phyloP scores from a whole-genome alignment of 2,888 invertebrate species.

The Mechanitis mazaeus region DNA sequence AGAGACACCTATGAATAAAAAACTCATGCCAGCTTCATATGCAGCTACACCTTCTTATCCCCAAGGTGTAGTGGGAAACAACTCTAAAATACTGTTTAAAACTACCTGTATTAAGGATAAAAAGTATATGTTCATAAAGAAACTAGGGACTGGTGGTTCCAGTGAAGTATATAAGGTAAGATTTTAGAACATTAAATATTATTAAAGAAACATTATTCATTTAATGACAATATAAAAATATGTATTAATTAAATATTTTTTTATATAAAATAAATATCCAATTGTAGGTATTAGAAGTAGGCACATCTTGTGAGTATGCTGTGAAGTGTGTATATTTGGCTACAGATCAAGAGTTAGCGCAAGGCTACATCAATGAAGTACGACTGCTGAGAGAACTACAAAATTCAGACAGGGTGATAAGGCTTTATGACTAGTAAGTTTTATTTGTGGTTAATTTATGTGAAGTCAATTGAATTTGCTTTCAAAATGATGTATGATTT shows the following conservation, averaged over 20 bases:
- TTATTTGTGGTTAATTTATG: background rate
- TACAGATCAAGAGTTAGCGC: constrained; percentile 82
- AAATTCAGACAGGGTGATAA: constrained; percentile 88
- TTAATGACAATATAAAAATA: too few species aligned
- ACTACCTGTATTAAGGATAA: constrained; percentile 81
- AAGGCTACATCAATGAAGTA: constrained; percentile 93
- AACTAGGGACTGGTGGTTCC: constrained; percentile 92
- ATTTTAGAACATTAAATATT: too few species aligned
- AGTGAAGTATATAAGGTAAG: constrained; percentile 84
- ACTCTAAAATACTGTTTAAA: constrained; percentile 60
- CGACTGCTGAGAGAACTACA: constrained; percentile 87
- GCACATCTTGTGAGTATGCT: constrained; percentile 79
- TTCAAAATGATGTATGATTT: too few species aligned
- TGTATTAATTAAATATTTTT: too few species aligned
- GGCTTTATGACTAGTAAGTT: constrained; percentile 91
- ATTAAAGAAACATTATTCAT: too few species aligned
- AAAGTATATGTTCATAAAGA: constrained; percentile 83
- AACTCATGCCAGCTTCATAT: constrained; percentile 47
- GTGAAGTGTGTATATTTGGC: constrained; percentile 90
- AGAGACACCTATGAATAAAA: constrained; percentile 55
- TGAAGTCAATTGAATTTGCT: too few species aligned
- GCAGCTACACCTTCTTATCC: constrained; percentile 67
- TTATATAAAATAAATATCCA: too few species aligned
- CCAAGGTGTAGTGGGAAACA: constrained; percentile 49
- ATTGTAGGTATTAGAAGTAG: constrained; percentile 78